Base-by-base conservation (phyloP, 1,140 invertebrate species). In the Drosophila gunungcola region DNA sequence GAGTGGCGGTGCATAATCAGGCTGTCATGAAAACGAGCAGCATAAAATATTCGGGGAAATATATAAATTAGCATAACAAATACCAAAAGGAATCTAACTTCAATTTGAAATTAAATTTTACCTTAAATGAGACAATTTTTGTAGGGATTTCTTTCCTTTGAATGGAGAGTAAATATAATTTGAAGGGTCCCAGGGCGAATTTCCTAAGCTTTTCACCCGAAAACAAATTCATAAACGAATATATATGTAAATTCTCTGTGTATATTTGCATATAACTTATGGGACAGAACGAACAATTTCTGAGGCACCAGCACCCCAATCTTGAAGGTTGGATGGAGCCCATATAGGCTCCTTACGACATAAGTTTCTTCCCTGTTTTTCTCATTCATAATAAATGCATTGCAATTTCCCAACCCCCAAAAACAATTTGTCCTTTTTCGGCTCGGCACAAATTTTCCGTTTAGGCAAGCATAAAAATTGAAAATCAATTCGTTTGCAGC, bases 401-500 rank as follows among this genome's bases (percentile, higher is more conserved):
- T 70, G 51, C 52, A 27, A 41, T 36, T 69, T 69, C n/a, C 63
- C 38, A 65, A 45, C 64, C 62, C n/a, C 34, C 25, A 34, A 34
- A 16, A 56, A 21, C 32, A 27, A 32, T 34, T 70, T 45, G 25
- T 10, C 43, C 53, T 51, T 43, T 11, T 56, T 51, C 56, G 62
- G 43, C 12, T 65, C 16, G 52, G 39, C 48, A 45, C 46, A 68
- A 54, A 83, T 84, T 83, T 83, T 83, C 80, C 57, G 80, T 84
- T 84, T 84, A 80, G 76, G 80, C 76, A 58, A 83, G 80, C 80
- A 58, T 84, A 83, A 83, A 84, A 84, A 83, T 83, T 78, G 80
- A 75, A 83, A 83, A 83, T 83, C 80, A 83, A 83, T 83, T 79
- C 56, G 29, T 25, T 43, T 53, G 29, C 62, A 69, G 54, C 49